phyloP scores from a whole-genome alignment of 2,888 invertebrate genomes.

The Brachypalpus laphriformis region DNA sequence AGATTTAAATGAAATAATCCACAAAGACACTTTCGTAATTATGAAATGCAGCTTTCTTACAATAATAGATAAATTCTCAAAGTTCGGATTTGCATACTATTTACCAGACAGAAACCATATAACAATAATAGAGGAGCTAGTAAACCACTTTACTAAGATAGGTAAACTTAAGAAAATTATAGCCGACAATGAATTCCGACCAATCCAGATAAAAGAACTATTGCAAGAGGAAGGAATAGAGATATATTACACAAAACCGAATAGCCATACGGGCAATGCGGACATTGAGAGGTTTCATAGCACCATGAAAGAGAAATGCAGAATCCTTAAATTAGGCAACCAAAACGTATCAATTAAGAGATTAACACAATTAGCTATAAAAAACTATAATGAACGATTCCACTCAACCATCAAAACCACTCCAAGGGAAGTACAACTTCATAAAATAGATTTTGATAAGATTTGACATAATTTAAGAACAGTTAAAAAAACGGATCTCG shows the following conservation, averaged over 20 bases:
- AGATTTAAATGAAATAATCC: slow-evolving; percentile 61
- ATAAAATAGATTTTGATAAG: slow-evolving; percentile 30
- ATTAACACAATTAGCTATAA: slow-evolving; percentile 4
- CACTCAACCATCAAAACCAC: slow-evolving; percentile 28
- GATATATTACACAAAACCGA: slow-evolving; percentile 6
- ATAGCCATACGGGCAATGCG: slow-evolving; percentile 1
- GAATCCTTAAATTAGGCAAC: slow-evolving; percentile 15
- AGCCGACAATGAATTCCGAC: background rate
- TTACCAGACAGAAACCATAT: background rate
- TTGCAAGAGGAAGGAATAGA: background rate
- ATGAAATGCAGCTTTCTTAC: slow-evolving; percentile 32
- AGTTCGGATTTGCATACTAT: background rate
- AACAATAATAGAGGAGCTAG: background rate
- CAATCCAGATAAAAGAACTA: background rate
- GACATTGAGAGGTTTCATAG: background rate
- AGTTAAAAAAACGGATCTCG: background rate
- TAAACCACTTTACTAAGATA: no score
- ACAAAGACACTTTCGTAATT: slow-evolving; percentile 51
- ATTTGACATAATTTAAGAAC: slow-evolving; percentile 15
- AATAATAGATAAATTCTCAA: background rate
- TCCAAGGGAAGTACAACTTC: slow-evolving; percentile 23
- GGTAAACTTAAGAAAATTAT: no score
- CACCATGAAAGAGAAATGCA: background rate
- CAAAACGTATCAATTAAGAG: slow-evolving; percentile 25
- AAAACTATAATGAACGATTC: slow-evolving; percentile 38